Percentiles rank a stretch among this genome's conserved stretches.
Conservation (phyloP, 2,113 vertebrate genomes). For the Podiceps cristatus region DNA sequence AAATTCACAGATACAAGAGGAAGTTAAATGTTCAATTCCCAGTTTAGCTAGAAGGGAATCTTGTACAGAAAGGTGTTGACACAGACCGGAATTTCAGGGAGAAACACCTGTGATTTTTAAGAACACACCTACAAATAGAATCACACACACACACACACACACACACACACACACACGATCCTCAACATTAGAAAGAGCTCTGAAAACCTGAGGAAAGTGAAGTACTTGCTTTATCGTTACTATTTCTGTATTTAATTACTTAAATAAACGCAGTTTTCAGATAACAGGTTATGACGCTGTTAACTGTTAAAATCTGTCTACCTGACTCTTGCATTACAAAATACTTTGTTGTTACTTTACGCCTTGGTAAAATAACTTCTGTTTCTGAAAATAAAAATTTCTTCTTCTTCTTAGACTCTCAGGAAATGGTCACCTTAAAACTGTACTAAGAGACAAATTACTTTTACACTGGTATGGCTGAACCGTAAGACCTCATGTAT, state of each 20-base stretch:
- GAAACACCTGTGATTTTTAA: neutral
- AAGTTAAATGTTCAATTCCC: neutral
- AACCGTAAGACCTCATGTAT: neutral
- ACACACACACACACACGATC: no score
- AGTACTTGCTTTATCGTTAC: neutral
- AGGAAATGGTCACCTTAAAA: neutral
- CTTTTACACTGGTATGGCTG: neutral
- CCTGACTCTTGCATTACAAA: neutral
- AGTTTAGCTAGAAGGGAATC: neutral
- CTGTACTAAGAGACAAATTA: neutral
- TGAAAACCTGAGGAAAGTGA: neutral
- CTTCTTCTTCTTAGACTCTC: neutral
- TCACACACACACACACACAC: no score
- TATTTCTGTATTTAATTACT: neutral
- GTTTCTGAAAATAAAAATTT: neutral
- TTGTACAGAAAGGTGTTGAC: neutral
- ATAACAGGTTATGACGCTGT: neutral
- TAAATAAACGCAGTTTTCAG: neutral
- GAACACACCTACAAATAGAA: neutral
- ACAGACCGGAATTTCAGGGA: neutral
- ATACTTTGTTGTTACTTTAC: neutral
- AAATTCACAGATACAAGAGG: neutral
- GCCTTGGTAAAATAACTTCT: neutral
- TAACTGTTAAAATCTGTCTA: neutral
- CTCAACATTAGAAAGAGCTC: neutral